These are phyloP conservation scores for Ailuropoda melanoleuca DNA, from an alignment of 2,113 vertebrate species.

Conservation along the genomic window DNA sequence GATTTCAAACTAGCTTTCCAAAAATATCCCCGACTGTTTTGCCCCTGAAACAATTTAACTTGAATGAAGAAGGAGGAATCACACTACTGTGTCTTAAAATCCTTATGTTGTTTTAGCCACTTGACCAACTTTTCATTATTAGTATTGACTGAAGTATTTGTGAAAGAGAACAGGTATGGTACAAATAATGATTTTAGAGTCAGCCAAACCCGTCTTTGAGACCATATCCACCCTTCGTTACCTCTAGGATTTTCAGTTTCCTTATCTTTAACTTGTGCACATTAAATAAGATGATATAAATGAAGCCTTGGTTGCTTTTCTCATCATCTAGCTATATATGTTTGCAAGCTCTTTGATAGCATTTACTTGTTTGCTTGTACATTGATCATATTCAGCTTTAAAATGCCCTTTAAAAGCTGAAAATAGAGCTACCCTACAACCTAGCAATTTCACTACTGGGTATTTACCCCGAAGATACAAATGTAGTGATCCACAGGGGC, in stretches of 20 bases:
- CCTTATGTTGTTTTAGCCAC: not conserved
- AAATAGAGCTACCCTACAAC: not conserved
- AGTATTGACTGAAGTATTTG: not conserved
- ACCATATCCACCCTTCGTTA: not conserved
- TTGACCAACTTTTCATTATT: not conserved
- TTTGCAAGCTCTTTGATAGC: not conserved
- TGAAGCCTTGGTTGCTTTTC: not conserved
- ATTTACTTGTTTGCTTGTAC: not conserved
- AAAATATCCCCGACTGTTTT: not conserved
- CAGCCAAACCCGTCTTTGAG: not conserved
- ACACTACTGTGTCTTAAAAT: not conserved
- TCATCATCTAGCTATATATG: not conserved
- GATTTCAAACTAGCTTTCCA: not conserved
- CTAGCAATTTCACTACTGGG: not conserved
- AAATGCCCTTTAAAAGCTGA: not conserved
- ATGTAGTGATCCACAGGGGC: no score
- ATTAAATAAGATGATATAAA: not conserved
- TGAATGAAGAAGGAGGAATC: not conserved
- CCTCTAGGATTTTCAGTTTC: not conserved
- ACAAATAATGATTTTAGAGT: not conserved
- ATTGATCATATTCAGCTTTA: not conserved
- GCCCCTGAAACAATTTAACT: not conserved
- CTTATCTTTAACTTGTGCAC: not conserved
- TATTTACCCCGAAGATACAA: no score
- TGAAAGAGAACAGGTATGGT: not conserved